Percentiles rank a stretch among this genome's conserved stretches.
phyloP scores from a whole-genome alignment of 23 tunicate genomes.

The Trididemnum clinides region DNA sequence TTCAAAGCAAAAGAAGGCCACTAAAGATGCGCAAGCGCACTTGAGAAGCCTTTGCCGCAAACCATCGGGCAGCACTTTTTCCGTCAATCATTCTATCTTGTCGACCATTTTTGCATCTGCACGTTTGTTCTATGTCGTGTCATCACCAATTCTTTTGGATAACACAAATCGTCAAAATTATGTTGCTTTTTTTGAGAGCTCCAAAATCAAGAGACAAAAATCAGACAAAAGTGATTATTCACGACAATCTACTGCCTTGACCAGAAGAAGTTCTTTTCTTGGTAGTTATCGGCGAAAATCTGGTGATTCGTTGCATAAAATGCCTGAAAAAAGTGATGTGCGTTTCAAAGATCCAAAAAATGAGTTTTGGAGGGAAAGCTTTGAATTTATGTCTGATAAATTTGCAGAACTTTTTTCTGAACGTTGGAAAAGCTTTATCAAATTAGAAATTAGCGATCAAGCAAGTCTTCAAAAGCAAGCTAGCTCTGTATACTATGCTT shows the following conservation, averaged over 20 bases:
- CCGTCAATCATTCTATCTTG: background rate
- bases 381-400: background rate
- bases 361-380: background rate
- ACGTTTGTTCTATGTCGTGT: conserved; percentile 6
- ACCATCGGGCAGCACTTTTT: background rate
- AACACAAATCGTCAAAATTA: background rate
- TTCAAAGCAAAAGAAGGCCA: background rate
- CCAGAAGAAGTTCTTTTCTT: conserved; percentile 48
- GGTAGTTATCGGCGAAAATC: conserved; percentile 45
- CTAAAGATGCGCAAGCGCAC: conserved; percentile 22
- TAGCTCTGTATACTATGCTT: background rate
- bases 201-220: background rate
- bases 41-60: conserved; percentile 14
- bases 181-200: background rate
- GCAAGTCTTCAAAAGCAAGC: background rate
- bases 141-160: conserved; percentile 48
- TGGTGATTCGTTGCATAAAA: conserved; percentile 51
- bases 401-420: conserved; percentile 24
- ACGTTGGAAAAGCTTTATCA: conserved; percentile 53
- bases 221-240: background rate
- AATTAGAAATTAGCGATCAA: background rate
- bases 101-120: conserved; percentile 32
- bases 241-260: conserved; percentile 1
- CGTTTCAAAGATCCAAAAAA: background rate
- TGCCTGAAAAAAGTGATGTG: background rate